Evolutionary conservation across 2,113 vertebrate genomes (phyloP).

Genomic region (Sakesphorus luctuosus): DNA sequence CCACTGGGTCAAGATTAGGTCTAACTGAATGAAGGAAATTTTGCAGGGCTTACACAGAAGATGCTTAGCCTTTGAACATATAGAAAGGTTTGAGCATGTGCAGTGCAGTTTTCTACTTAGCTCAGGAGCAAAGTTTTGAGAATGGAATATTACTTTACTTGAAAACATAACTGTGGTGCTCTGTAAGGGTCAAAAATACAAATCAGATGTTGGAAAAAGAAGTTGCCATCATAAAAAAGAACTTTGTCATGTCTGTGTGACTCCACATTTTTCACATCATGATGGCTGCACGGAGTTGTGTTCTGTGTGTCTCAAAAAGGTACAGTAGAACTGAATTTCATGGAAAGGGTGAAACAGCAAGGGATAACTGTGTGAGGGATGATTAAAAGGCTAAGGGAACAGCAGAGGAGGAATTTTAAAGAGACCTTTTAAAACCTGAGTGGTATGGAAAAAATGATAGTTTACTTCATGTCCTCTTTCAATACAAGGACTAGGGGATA

Average conservation of each 20-base stretch:
- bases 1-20: neutral
- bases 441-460: neutral
- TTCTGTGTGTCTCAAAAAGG: neutral
- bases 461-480: constrained; percentile 6
- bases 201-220: neutral
- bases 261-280: neutral
- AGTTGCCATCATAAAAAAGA: neutral
- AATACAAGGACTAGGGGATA: neutral
- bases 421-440: neutral
- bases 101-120: neutral
- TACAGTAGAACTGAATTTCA: neutral
- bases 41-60: neutral
- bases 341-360: neutral
- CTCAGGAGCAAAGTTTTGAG: neutral
- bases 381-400: neutral
- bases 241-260: neutral
- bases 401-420: constrained; percentile 31
- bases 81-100: neutral
- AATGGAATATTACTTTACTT: neutral
- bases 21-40: neutral
- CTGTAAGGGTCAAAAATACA: neutral
- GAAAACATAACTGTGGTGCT: neutral
- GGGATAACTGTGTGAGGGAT: neutral
- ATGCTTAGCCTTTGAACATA: neutral
- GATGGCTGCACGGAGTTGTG: neutral